phyloP scores from a whole-genome alignment of 2,888 invertebrate genomes.

The Drosophila aldrichi region DNA sequence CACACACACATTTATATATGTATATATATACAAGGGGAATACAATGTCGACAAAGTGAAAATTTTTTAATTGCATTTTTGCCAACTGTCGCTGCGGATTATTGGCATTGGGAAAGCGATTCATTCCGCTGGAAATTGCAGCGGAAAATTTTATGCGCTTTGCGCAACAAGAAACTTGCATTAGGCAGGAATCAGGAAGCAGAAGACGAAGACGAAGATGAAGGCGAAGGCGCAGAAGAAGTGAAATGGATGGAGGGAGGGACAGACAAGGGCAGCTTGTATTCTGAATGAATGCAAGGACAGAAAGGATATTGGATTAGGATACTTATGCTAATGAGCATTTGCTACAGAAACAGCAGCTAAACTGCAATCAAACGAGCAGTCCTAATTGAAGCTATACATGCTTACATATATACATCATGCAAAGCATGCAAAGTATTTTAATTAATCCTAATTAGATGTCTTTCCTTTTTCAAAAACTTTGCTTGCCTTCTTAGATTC shows the following conservation, averaged over 20 bases:
- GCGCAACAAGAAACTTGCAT: constrained; percentile 69
- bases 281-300: constrained; percentile 39
- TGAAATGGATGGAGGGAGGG: too few species aligned
- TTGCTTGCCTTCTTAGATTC: too few species aligned
- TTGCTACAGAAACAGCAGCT: background rate
- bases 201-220: background rate
- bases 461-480: too few species aligned
- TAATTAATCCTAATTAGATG: too few species aligned
- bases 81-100: constrained; percentile 80
- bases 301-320: constrained; percentile 51
- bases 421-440: too few species aligned
- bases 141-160: constrained; percentile 55
- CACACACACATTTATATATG: background rate
- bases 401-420: too few species aligned
- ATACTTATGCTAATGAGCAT: constrained; percentile 70
- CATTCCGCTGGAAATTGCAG: constrained; percentile 74
- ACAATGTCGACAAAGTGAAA: constrained; percentile 68
- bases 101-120: constrained; percentile 70
- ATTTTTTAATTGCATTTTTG: constrained; percentile 82
- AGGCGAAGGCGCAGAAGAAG: background rate
- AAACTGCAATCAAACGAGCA: background rate
- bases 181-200: constrained; percentile 34
- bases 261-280: constrained; percentile 32
- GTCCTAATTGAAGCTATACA: too few species aligned
- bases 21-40: constrained; percentile 11